These are phyloP conservation scores for Asobara japonica DNA, from an alignment of 1,140 invertebrate species.

Conservation along the genomic window DNA sequence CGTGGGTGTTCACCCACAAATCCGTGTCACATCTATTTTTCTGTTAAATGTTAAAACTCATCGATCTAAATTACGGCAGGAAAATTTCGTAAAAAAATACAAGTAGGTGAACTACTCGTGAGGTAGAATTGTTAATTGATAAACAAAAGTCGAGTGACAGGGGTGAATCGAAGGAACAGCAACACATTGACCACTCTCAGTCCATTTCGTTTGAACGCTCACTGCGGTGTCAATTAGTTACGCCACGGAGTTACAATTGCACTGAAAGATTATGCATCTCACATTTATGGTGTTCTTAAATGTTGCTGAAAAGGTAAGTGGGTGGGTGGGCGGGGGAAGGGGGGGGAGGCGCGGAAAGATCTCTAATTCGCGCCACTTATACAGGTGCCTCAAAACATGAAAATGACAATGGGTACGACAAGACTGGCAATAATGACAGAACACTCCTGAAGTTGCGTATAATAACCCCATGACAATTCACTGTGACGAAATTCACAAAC, in stretches of 20 bases:
- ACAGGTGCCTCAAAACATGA: background rate
- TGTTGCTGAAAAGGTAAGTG: background rate
- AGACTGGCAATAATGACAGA: background rate
- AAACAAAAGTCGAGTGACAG: background rate
- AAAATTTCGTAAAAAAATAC: too few relatives aligned
- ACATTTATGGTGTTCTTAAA: background rate
- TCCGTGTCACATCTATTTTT: too few relatives aligned
- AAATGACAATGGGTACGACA: background rate
- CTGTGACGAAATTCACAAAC: constrained; percentile 35
- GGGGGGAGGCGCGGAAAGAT: background rate
- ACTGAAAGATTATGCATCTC: background rate
- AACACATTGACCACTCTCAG: background rate
- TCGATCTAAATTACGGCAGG: too few relatives aligned
- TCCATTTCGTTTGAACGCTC: constrained; percentile 3
- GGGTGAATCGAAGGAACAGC: background rate
- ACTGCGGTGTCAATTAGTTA: constrained; percentile 26
- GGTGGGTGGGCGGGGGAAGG: too few relatives aligned
- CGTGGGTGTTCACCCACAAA: too few relatives aligned
- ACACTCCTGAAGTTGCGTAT: constrained; percentile 19
- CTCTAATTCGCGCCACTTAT: background rate
- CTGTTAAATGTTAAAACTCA: too few relatives aligned
- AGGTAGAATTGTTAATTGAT: too few relatives aligned
- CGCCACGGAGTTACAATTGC: constrained; percentile 20
- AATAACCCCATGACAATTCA: constrained; percentile 30
- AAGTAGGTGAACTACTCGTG: too few relatives aligned